Evolutionary conservation across 92 coral and sea anemone species (phyloP), one percentile per base, ranked within the genome.

Genomic region (Blastomussa wellsi): DNA sequence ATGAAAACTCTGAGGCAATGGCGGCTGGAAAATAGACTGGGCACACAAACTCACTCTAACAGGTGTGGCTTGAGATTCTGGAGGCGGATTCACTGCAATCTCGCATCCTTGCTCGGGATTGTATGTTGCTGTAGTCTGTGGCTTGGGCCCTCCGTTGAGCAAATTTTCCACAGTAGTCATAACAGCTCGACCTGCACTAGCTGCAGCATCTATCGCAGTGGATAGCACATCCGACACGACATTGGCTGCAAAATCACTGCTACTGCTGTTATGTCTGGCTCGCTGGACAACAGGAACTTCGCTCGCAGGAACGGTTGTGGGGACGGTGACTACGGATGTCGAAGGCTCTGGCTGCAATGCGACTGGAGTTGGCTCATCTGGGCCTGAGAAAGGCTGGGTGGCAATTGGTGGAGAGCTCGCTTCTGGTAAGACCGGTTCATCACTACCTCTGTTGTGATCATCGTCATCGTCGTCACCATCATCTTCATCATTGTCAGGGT

Each of bases 201-300:
- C 89, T 12, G 92, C 85, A 13, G 91, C 98, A 78, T 86, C 95
- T 37, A 90, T 86, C 13, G 97, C 98, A 24, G 93, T 84, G 78
- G 90, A 92, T 36, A 97, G 60, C 38, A 95, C 98, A 62, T 94
- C 99, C 0, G 98, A 86, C 52, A 96, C 96, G 10, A 96, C 86
- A 19, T 82, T 89, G 8, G 93, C 39, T 28, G 95, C 88, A 80
- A 90, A 90, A 52, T 92, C 93, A 39, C 84, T 84, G 74, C 64
- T 15, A 87, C 20, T 32, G 78, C 86, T 33, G 74, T 78, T 68
- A 76, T 51, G 32, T 82, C 89, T 72, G 66, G 67, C 33, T n/a
- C 52, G 53, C 32, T 37, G 37, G 62, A 44, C 77, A 8, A 70
- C 37, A 9, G 29, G 7, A n/a, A 81, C 89, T 47, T 74, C 79